Evolutionary conservation across 2,888 invertebrate species (phyloP), one percentile per base, ranked within the genome.

Genomic region (Nebria brevicollis): DNA sequence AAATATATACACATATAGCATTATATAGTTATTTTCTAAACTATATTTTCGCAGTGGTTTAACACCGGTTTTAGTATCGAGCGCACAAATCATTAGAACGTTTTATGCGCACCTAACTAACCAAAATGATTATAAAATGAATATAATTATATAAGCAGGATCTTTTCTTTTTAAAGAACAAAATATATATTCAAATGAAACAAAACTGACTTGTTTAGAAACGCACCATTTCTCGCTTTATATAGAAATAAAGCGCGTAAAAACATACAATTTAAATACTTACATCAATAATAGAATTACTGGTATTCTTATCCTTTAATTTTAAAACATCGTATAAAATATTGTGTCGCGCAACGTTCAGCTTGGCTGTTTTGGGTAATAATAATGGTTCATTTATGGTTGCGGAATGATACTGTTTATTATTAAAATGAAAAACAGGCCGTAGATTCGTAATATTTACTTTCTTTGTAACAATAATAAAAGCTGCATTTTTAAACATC

Each of bases 231-330:
- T 11, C 3, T 54, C 54, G 8, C 2, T 2, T 11, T 54, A 7
- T 54, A 7, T 54, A 7, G 13, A 54, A 54, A 54, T 6, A 54
- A 54, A 54, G 54, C 54, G 54, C 54, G 54, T 54, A 43, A 43
- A 77, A 66, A 41, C 8, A 41, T 42, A 68, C 15, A n/a, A 7
- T n/a, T 73, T 68, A 25, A 66, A 13, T 77, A 82, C 83, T 84
- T 85, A 89, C 89, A 87, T 89, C 89, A 42, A 89, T 84, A 72
- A 89, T 87, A 88, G 89, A 89, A 82, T 87, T 89, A 82, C 87
- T 88, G 26, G 88, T 86, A 43, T 86, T 85, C 20, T 86, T 87
- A 54, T 87, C 85, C 84, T 86, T 87, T 73, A 87, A 86, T 75
- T 85, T 84, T 81, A 89, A 87, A 81, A 88, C 86, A 79, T 87